A percentile compares a stretch with the other conserved stretches of the same genome.
These are phyloP conservation scores for Megalops atlanticus DNA, from an alignment of 2,113 vertebrate species.

Conservation along the genomic window DNA sequence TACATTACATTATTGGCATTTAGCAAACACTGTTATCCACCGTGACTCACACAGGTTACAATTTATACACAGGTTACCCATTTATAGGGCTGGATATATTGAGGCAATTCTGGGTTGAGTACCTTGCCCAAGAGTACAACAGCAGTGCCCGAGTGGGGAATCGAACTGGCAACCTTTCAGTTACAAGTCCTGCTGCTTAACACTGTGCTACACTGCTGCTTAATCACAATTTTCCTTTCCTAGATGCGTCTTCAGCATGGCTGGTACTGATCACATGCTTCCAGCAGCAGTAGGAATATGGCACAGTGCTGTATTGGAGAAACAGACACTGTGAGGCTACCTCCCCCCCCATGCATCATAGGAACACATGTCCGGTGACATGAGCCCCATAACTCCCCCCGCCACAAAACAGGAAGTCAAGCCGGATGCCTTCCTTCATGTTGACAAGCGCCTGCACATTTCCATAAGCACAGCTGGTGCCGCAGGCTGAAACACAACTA, in stretches of 20 bases:
- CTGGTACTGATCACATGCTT: background rate
- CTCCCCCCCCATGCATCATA: background rate
- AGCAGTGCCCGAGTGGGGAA: too few species aligned
- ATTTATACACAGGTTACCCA: background rate
- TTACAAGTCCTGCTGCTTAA: background rate
- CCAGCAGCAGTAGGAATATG: background rate
- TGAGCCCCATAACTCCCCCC: conserved; percentile 25
- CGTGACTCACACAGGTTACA: background rate
- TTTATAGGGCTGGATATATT: background rate
- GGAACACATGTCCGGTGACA: conserved; percentile 3
- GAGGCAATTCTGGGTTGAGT: background rate
- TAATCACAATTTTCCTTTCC: background rate
- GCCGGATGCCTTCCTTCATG: conserved; percentile 13
- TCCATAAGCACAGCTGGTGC: conserved; percentile 25
- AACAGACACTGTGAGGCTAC: background rate
- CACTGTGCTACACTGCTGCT: background rate
- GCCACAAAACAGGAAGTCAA: conserved; percentile 40
- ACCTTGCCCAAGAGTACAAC: too few species aligned
- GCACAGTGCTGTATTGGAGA: background rate
- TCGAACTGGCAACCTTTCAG: too few species aligned
- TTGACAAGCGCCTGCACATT: conserved; percentile 17
- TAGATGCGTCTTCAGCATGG: background rate
- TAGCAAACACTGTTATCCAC: too few species aligned
- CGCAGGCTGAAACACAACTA: background rate
- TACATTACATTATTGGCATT: too few species aligned